phyloP scores from a whole-genome alignment of 2,113 vertebrate genomes.

The Cynoglossus semilaevis region DNA sequence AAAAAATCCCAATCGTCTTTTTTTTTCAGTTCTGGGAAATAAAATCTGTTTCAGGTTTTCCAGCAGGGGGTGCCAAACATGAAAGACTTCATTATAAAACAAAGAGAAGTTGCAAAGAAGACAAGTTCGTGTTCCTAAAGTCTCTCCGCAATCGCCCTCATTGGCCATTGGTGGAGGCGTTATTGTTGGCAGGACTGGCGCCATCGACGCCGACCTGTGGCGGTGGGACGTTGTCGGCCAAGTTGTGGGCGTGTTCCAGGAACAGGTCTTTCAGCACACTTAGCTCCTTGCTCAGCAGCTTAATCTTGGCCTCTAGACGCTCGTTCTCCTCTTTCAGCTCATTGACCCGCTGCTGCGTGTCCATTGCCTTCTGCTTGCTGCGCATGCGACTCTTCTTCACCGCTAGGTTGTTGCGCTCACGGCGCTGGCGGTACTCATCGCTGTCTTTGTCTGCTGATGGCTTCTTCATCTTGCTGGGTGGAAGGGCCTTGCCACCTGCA shows the following conservation, averaged over 20 bases:
- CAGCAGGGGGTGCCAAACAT: not conserved
- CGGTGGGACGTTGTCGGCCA: constrained; percentile 90
- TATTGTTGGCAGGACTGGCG: constrained; percentile 61
- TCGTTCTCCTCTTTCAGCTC: constrained; percentile 99
- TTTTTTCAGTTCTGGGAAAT: not conserved
- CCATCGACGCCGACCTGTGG: constrained; percentile 63
- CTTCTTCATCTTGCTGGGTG: constrained; percentile 88
- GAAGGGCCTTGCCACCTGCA: constrained; percentile 82
- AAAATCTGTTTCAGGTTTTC: not conserved
- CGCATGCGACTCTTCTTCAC: constrained; percentile 98
- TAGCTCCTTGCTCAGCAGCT: constrained; percentile 95
- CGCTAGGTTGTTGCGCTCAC: constrained; percentile 97
- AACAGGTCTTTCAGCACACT: constrained; percentile 98
- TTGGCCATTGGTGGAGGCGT: constrained; percentile 52
- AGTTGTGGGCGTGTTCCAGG: constrained; percentile 95
- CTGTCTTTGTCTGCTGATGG: constrained; percentile 86
- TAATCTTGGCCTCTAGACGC: constrained; percentile 97
- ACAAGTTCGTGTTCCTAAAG: constrained; percentile 7
- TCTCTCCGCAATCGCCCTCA: constrained; percentile 43
- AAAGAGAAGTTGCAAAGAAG: constrained; percentile 19
- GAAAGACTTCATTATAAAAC: not conserved
- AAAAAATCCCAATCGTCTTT: not conserved
- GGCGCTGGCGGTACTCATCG: constrained; percentile 90
- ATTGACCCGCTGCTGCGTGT: constrained; percentile 93
- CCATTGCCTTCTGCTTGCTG: constrained; percentile 97